Evolutionary conservation across 1,140 invertebrate genomes (phyloP).

Genomic region (Lanistes nyassanus): DNA sequence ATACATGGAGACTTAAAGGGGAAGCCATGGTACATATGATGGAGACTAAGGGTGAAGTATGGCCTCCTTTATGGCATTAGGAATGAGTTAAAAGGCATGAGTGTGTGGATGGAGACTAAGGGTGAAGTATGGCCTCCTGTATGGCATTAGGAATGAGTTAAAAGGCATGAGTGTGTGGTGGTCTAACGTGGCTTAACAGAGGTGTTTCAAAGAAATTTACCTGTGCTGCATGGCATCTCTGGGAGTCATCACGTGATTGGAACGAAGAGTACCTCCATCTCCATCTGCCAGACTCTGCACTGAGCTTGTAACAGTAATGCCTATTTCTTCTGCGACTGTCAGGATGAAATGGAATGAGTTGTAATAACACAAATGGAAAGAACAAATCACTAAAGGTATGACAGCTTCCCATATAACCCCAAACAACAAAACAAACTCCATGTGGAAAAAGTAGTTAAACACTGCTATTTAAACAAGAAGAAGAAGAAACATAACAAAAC

Average conservation of each 20-base stretch:
- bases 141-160: too few relatives aligned
- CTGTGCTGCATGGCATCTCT: background rate
- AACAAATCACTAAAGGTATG: background rate
- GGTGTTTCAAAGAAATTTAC: background rate
- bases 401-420: background rate
- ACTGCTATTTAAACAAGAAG: background rate
- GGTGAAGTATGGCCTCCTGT: too few relatives aligned
- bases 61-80: too few relatives aligned
- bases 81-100: too few relatives aligned
- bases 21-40: too few relatives aligned
- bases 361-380: background rate
- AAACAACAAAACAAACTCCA: background rate
- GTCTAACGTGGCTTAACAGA: too few relatives aligned
- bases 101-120: too few relatives aligned
- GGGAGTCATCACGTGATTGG: background rate
- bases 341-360: background rate
- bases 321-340: slow-evolving; percentile 24
- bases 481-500: background rate
- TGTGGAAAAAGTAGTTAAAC: background rate
- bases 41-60: too few relatives aligned
- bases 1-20: too few relatives aligned
- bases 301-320: slow-evolving; percentile 23
- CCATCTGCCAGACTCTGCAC: slow-evolving; percentile 29
- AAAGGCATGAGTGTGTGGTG: too few relatives aligned
- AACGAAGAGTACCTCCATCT: slow-evolving; percentile 15